phyloP scores from a whole-genome alignment of 2,113 vertebrate species.

The Collichthys lucidus region DNA sequence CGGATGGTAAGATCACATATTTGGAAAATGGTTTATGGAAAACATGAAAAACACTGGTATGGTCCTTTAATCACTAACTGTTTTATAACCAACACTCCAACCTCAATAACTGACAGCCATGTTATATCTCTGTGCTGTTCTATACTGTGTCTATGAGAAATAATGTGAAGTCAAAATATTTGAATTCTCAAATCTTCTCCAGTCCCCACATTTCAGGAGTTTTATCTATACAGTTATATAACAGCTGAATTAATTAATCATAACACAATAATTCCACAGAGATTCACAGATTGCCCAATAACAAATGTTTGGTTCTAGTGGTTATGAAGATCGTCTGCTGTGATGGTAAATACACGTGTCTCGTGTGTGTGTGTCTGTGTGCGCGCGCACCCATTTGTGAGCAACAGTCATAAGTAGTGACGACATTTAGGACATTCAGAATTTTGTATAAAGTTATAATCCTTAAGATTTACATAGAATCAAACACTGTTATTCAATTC shows the following conservation, averaged over 20 bases:
- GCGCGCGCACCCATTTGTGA: not conserved
- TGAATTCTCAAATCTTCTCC: not conserved
- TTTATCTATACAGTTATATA: constrained; percentile 9
- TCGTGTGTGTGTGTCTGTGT: not conserved
- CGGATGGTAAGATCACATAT: not conserved
- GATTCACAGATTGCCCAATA: not conserved
- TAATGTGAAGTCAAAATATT: constrained; percentile 4
- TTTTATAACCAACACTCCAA: not conserved
- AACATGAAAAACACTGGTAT: constrained; percentile 11
- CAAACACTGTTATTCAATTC: not conserved
- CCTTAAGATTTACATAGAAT: not conserved
- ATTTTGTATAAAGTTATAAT: constrained; percentile 37
- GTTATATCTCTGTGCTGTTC: not conserved
- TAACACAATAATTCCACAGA: constrained; percentile 16
- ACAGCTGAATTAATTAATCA: constrained; percentile 5
- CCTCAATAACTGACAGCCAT: not conserved
- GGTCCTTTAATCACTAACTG: not conserved
- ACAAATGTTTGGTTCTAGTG: not conserved
- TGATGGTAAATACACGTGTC: not conserved
- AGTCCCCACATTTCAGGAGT: constrained; percentile 10
- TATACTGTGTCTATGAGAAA: not conserved
- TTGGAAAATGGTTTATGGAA: constrained; percentile 8
- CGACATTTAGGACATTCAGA: constrained; percentile 18
- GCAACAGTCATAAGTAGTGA: constrained; percentile 10
- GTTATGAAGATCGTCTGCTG: not conserved